Evolutionary conservation across 2,888 invertebrate species (phyloP), one percentile per base, ranked within the genome.

Genomic region (Himalopsyche kuldschensis): DNA sequence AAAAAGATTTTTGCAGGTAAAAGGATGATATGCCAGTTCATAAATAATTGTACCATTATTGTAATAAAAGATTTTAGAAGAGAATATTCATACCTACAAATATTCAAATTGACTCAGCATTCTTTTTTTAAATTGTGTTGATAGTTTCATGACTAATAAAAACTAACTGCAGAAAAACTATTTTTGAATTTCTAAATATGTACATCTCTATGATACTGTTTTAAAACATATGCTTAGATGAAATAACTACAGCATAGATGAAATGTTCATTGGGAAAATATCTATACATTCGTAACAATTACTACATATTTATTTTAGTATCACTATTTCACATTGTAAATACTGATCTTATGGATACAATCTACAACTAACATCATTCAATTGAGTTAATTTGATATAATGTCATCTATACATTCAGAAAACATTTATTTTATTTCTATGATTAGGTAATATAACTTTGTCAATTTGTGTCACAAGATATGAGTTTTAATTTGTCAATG

Each of bases 351-450:
- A 69, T 3, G 30, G 20, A 15, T 27, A 69, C 69, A 69, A 27
- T 69, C 69, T 69, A 69, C 69, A 11, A 69, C 69, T 69, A 55
- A 69, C 69, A 27, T 69, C 69, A 69, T 69, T 69, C 69, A 30
- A 69, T 69, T 69, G 30, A 69, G 11, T 69, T 69, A 69, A 69
- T 69, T 69, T 69, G 69, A 69, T 69, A 69, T 69, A 69, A 27
- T 69, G 69, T 69, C 69, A 69, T 69, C 69, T 69, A 69, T 69
- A 69, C 69, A 69, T 69, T 69, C 27, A 69, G 55, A 55, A 27
- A 69, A 69, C 69, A 69, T 69, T 69, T 69, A 69, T 69, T 69
- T 69, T 69, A 69, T 69, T 69, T 69, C 69, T 69, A 69, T 69
- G 20, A 69, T 55, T 20, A 55, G 55, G 55, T 55, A 55, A 20